Evolutionary conservation across 1,140 invertebrate species (phyloP), one percentile per base, ranked within the genome.

Genomic region (Drosophila kurseongensis): DNA sequence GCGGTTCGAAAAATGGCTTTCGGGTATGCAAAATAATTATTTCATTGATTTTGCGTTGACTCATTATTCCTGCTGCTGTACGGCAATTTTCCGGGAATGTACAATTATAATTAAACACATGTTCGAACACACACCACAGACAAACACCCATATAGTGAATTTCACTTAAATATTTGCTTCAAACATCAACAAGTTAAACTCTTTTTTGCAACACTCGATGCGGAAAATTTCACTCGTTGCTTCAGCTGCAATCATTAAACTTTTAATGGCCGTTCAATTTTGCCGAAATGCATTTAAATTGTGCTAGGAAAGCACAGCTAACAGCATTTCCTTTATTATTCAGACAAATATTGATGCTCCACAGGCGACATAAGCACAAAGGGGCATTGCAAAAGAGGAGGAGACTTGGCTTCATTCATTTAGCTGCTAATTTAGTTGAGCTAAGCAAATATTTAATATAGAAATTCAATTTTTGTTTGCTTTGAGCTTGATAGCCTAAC

Each of bases 181-280:
- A 51, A 71, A 74, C 63, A 84, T 80, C 81, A 84, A 80, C 81
- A 85, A 85, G 81, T 85, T 80, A 80, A 84, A 80, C n/a, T 67
- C 55, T 51, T 68, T 62, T 56, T 59, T 18, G 12, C 32, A 10
- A 14, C 16, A 18, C 36, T 38, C 47, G 62, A 73, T 62, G 14
- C 41, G 41, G 23, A 52, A 56, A 27, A n/a, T 27, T 48, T 48
- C 12, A 48, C 12, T 56, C 52, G 51, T 48, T 40, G 35, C 29
- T 32, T 29, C 55, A 14, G 16, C 23, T 23, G 63, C 44, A 54
- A 62, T 63, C 73, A 85, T 85, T 80, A 73, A 73, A 78, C 63
- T 78, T 77, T 80, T 74, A 85, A 85, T 78, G 76, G 61, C 58
- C 50, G 54, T 12, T 40, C 58, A 68, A 50, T 56, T 51, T 41